Base-by-base conservation (phyloP, 2,888 invertebrate genomes). In the Mellilla xanthometata region DNA sequence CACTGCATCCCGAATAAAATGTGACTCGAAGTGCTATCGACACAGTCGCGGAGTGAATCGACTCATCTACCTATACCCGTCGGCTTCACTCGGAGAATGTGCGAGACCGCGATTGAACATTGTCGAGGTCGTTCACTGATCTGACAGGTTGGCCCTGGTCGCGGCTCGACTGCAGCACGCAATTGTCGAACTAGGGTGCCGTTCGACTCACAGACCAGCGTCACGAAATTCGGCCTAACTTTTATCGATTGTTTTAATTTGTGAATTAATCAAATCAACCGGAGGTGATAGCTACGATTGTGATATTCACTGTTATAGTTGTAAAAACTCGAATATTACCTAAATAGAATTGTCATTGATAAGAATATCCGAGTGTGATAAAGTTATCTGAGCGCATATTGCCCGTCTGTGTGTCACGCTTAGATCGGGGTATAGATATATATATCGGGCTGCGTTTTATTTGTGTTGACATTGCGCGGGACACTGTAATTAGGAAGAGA, bases 101-200 rank as follows among this genome's bases (percentile, higher is more conserved):
- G 71, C 64, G 62, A 67, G 65, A 57, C 68, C 68, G 67, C 67
- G 57, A 65, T 60, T 64, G 68, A 72, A 74, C 76, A 77, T 69
- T 74, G 76, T 72, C 81, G 82, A 84, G 87, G 86, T 79, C 82
- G 80, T 79, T 76, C 77, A 86, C 78, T 81, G 82, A 81, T 85
- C 80, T 71, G 77, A 80, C 81, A 71, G 72, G 81, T 81, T 74
- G 70, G 74, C 72, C 71, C 73, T 52, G 68, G 65, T 68, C 60
- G 62, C 57, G 60, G 67, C 63, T 68, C 61, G 61, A 58, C 62
- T 53, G 58, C 49, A 47, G 63, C 67, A 68, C 68, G 65, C 68
- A 64, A 66, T 60, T 56, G 52, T 54, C 60, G 54, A 62, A 60
- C 58, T 60, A 59, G 45, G 43, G 43, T 46, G 52, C 56, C 59